Base-by-base conservation (phyloP, 1,140 invertebrate genomes). In the Drosophila repleta region DNA sequence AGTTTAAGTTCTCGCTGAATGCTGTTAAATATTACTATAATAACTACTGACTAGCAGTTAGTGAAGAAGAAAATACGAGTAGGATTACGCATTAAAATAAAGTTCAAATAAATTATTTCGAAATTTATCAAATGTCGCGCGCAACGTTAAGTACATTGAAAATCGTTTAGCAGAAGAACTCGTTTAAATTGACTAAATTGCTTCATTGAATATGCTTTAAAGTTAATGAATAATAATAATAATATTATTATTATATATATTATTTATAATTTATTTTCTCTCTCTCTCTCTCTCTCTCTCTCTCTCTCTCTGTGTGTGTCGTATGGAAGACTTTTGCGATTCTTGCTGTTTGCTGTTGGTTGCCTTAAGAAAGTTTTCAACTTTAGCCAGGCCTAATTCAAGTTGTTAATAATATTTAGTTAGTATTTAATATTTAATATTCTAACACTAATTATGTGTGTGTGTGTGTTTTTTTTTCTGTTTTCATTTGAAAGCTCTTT, bases 41-140 rank as follows among this genome's bases (percentile, higher is more conserved):
- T 74, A 64, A 60, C 88, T 87, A 87, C 82, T 87, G 82, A 87
- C 82, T 87, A 87, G 82, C 82, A 87, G 78, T 82, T 87, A 85
- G 80, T 68, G 61, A 81, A 85, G 61, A 81, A 85, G 20, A 24
- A 57, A 60, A 46, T 60, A 49, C 60, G 57, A 77, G 74, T 63
- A 53, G 43, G 62, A 58, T 68, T 76, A 73, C 57, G 74, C 58
- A 63, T 15, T 6, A n/a, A 21, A 43, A 65, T 26, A 66, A 46
- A 66, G 18, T 32, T 71, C 58, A 87, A 85, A 85, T 85, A 85
- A 88, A 79, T 56, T 73, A 88, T n/a, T n/a, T n/a, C n/a, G 39
- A 70, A 77, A 83, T 77, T 66, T 67, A 17, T 20, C 10, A 74
- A 66, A 24, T 53, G 56, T 65, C 3, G 37, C 17, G 37, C 17